phyloP scores from a whole-genome alignment of 2,888 invertebrate species.

The Latrodectus elegans region DNA sequence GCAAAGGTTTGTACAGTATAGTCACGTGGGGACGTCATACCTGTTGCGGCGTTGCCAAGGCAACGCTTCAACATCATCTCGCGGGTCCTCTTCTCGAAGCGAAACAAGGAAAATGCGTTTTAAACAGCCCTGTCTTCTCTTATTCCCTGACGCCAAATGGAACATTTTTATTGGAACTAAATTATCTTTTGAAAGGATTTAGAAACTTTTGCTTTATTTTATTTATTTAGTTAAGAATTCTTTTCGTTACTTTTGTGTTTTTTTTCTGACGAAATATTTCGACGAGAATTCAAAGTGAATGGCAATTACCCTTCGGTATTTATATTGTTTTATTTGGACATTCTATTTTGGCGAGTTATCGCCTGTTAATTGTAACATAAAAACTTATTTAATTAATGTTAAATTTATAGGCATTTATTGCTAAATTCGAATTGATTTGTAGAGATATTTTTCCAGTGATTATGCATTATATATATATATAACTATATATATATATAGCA shows the following conservation, averaged over 20 bases:
- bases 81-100: conserved; percentile 7
- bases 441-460: too few relatives aligned
- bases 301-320: conserved; percentile 31
- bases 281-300: conserved; percentile 50
- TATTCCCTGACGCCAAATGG: conserved; percentile 20
- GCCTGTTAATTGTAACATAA: not conserved
- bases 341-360: conserved; percentile 29
- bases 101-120: conserved; percentile 61
- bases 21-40: conserved; percentile 64
- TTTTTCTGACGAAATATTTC: conserved; percentile 40
- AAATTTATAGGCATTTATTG: too few relatives aligned
- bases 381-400: too few relatives aligned
- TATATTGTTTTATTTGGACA: conserved; percentile 12
- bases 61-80: conserved; percentile 37
- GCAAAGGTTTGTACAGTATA: conserved; percentile 49
- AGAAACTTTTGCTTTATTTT: conserved; percentile 35
- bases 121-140: conserved; percentile 33
- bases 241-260: conserved; percentile 6
- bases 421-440: too few relatives aligned
- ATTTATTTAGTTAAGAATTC: conserved; percentile 3
- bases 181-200: conserved; percentile 59
- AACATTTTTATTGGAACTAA: conserved; percentile 61
- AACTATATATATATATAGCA: too few relatives aligned
- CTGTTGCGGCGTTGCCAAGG: conserved; percentile 64
- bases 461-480: too few relatives aligned